A percentile compares a stretch with the other conserved stretches of the same genome.
Evolutionary conservation across 2,113 vertebrate genomes (phyloP).

Genomic region (Austrofundulus limnaeus): DNA sequence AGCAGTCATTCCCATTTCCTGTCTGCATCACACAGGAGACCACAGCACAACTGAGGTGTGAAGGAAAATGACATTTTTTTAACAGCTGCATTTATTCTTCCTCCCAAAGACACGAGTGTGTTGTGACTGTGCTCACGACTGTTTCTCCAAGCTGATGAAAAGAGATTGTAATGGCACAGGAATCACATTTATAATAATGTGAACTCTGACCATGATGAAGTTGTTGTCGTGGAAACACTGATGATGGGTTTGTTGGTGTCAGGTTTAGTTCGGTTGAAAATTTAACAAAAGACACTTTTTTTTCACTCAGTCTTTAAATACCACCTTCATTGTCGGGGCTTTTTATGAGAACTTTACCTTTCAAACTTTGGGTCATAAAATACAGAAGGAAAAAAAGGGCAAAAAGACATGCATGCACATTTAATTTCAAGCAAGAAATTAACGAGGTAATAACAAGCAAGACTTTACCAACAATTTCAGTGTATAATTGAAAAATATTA

Average conservation of each 20-base stretch:
- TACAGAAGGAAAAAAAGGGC: neutral
- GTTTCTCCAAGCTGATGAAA: conserved; percentile 58
- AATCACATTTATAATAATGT: conserved; percentile 63
- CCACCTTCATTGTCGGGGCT: neutral
- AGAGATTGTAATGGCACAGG: conserved; percentile 53
- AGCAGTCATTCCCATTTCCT: conserved; percentile 77
- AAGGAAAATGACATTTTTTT: conserved; percentile 57
- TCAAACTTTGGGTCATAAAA: neutral
- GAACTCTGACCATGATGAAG: conserved; percentile 60
- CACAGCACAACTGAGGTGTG: conserved; percentile 48
- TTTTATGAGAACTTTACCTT: neutral
- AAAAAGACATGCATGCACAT: neutral
- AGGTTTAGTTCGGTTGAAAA: conserved; percentile 55
- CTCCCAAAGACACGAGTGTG: conserved; percentile 66
- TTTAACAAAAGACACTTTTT: conserved; percentile 61
- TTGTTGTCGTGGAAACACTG: conserved; percentile 68
- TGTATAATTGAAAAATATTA: too few species aligned
- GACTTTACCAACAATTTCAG: too few species aligned
- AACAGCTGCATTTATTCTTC: conserved; percentile 52
- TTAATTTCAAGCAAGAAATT: neutral
- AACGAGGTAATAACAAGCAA: neutral
- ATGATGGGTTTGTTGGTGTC: conserved; percentile 74
- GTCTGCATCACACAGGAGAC: conserved; percentile 57
- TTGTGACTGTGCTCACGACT: conserved; percentile 39
- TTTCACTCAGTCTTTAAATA: conserved; percentile 34